phyloP scores from a whole-genome alignment of 2,113 vertebrate genomes.

The Galeopterus variegatus region DNA sequence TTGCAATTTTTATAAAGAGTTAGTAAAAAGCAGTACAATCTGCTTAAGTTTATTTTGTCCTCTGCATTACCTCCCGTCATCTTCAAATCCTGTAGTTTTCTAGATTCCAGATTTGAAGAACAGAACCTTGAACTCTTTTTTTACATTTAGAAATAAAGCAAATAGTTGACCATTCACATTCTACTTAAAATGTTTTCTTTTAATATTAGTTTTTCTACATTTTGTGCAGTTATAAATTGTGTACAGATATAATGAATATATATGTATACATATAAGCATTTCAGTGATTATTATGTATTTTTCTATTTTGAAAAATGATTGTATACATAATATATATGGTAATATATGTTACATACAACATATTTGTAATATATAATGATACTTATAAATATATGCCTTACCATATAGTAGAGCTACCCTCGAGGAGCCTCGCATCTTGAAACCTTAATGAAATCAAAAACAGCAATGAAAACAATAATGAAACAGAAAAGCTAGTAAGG shows the following conservation, averaged over 20 bases:
- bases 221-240: background rate
- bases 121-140: background rate
- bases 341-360: background rate
- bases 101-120: background rate
- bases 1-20: conserved; percentile 21
- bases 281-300: background rate
- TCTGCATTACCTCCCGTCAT: background rate
- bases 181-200: background rate
- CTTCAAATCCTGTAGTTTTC: background rate
- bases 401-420: background rate
- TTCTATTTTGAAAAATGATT: background rate
- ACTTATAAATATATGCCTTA: background rate
- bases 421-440: background rate
- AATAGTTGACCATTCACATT: background rate
- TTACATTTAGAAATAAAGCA: conserved; percentile 26
- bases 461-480: background rate
- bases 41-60: background rate
- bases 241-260: background rate
- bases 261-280: background rate
- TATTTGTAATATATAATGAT: background rate
- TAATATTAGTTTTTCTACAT: background rate
- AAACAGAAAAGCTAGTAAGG: background rate
- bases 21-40: background rate
- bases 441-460: background rate
- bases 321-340: background rate